Base-by-base conservation (phyloP, 2,888 invertebrate species). In the Schizotus pectinicornis region DNA sequence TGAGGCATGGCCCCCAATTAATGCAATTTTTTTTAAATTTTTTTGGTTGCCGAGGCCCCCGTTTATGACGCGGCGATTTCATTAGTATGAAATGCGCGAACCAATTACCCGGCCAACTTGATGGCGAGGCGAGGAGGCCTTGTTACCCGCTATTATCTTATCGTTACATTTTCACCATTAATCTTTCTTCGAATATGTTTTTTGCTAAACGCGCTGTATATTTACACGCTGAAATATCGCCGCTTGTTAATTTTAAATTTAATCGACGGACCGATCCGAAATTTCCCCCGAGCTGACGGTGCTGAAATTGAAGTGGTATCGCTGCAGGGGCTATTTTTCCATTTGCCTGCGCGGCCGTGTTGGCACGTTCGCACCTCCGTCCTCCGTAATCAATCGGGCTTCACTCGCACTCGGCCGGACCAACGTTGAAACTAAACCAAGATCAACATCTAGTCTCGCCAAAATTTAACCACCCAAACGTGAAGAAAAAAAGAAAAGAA, bases 111-210 rank as follows among this genome's bases (percentile, higher is more conserved):
- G 36, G 45, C 41, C 13, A 31, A 11, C 38, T n/a, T 41, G 33
- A 22, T 51, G 57, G 57, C 47, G 3, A 22, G 41, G 14, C 38
- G 8, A 41, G 33, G 13, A 56, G 56, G 56, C 46, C 51, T 57
- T 57, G 57, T 57, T 58, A 58, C 53, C 53, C 48, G 46, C 53
- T 22, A 58, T 58, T 58, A 58, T 58, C 58, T 58, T 58, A 58
- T 58, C 58, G 38, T 58, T 58, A 58, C 58, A 58, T 58, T 52
- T 58, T 58, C 49, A 43, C 48, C 58, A 58, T 58, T 43, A 52
- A 58, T 58, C 58, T 51, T 47, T 30, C 46, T 30, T 42, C 35
- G 30, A 36, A 49, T 45, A 35, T 43, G 33, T 41, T 12, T 46
- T 50, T 37, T 36, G 14, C 12, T 8, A 47, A 38, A 22, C 46